Evolutionary conservation across 2,797 vertebrate genomes (phyloP).

Genomic region (Podargus strigoides): DNA sequence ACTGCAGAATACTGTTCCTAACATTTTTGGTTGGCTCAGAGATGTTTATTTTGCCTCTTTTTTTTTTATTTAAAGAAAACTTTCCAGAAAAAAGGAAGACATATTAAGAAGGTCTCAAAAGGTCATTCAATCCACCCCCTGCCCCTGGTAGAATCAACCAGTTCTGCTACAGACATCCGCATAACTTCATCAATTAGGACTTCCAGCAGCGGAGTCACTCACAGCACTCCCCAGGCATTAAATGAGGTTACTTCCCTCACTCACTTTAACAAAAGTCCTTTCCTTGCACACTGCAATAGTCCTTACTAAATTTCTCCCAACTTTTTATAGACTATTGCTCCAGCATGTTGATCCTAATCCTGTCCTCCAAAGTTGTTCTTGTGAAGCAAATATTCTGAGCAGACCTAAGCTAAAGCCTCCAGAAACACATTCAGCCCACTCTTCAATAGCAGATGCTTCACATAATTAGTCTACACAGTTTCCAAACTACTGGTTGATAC

Average conservation of each 20-base stretch:
- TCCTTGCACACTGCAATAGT: background rate
- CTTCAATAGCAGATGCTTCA: background rate
- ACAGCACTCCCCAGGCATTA: background rate
- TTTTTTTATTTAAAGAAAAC: background rate
- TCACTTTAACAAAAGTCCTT: background rate
- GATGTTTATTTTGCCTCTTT: background rate
- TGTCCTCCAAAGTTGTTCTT: background rate
- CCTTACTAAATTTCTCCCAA: background rate
- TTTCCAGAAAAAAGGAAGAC: background rate
- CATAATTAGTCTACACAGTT: background rate
- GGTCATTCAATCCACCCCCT: background rate
- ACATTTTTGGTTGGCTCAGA: background rate
- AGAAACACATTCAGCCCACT: background rate
- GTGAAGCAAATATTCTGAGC: background rate
- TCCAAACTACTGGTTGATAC: background rate
- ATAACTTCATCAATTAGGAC: background rate
- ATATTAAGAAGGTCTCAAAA: background rate
- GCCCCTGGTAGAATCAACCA: background rate
- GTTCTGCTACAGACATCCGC: background rate
- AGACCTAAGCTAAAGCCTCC: background rate
- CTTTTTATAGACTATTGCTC: background rate
- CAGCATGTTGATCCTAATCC: background rate
- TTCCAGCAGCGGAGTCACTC: background rate
- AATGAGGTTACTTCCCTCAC: background rate
- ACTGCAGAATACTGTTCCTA: background rate